Evolutionary conservation across 1,140 invertebrate genomes (phyloP), one percentile per base, ranked within the genome.

Genomic region (Notospermus geniculatus): DNA sequence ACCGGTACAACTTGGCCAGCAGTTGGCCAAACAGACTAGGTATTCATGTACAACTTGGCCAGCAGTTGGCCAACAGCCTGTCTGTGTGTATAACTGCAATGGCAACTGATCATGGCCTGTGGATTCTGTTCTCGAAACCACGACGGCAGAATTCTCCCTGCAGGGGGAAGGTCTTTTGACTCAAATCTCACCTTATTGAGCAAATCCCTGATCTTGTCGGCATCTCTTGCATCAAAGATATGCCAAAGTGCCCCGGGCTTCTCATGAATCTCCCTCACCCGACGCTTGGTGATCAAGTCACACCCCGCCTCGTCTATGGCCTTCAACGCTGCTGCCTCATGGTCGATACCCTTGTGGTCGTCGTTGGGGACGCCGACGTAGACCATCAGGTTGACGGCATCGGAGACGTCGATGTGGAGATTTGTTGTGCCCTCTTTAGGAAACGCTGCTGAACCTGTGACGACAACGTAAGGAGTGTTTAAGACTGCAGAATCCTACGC

Each of bases 361-460:
- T 85, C 86, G 73, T 93, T 92, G 0, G 92, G 91, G 64, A 94
- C 89, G 22, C 92, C 92, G 4, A 97, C 95, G 80, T 97, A 93
- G 13, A 97, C 92, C 92, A 98, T 94, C 1, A 98, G 90, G 79
- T 98, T 98, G 0, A 97, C 93, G 27, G 95, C 95, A 83, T 98
- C 95, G 23, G 93, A 96, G 9, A 98, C 92, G 78, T 98, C 96
- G 41, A 98, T 80, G 83, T 98, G 96, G 22, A 98, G 85, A 81
- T 98, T 98, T 15, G 95, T 98, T 0, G 95, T 97, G 19, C 93
- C 95, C 77, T 92, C 92, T 45, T 71, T 71, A 15, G 81, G 77
- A 58, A 66, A 73, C 57, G 66, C 62, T 46, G 78, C 73, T 5
- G 78, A 80, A n/a, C 74, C 70, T 76, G 58, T 2, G n/a, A n/a